These are phyloP conservation scores for Typhlomys cinereus DNA, from an alignment of 2,113 vertebrate genomes.

Conservation along the genomic window DNA sequence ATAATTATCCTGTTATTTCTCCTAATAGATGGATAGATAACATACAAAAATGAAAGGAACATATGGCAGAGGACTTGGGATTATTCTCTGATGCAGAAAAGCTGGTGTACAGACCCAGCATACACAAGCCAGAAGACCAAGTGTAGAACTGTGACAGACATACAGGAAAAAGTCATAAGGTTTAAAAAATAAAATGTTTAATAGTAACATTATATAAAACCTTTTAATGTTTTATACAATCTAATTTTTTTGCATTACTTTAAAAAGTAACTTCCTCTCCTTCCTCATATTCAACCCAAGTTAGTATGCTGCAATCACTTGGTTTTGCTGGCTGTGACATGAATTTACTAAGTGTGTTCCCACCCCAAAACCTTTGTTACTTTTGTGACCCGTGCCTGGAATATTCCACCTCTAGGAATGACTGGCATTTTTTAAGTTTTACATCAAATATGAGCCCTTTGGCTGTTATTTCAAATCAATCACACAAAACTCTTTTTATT, in stretches of 20 bases:
- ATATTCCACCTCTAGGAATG: neutral
- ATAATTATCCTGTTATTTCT: neutral
- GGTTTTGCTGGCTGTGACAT: neutral
- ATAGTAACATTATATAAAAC: neutral
- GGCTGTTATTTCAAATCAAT: constrained; percentile 29
- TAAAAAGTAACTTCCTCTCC: neutral
- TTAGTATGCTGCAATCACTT: neutral
- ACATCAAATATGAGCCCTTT: neutral
- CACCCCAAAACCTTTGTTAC: neutral
- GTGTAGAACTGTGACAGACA: neutral
- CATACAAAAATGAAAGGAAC: neutral
- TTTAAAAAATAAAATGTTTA: neutral
- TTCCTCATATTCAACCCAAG: neutral
- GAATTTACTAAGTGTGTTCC: neutral
- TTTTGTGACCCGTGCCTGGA: neutral
- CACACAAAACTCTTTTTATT: neutral
- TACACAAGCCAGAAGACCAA: neutral
- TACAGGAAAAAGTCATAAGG: neutral
- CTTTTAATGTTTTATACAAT: neutral
- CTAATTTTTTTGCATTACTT: neutral
- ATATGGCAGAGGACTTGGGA: neutral
- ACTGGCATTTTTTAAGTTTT: neutral
- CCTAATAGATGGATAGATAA: neutral
- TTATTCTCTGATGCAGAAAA: neutral
- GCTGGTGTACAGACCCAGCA: neutral